Conservation (phyloP, 1,140 invertebrate species). For the Drosophila dunni region DNA sequence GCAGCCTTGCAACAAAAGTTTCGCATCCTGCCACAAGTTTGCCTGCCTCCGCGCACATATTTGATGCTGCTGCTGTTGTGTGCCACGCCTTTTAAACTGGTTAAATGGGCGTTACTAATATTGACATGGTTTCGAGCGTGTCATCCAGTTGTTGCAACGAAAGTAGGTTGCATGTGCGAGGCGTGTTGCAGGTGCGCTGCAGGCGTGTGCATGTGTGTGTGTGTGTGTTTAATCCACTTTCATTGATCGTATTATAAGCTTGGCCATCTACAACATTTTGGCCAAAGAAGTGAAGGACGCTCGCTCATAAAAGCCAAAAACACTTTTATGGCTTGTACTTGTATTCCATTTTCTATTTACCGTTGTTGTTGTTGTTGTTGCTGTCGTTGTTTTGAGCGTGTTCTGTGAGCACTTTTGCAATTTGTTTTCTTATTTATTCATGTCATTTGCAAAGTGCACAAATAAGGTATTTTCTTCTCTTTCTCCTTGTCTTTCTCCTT, state of each 20-base stretch:
- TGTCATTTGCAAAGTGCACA: slow-evolving; percentile 40
- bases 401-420: slow-evolving; percentile 15
- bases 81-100: slow-evolving; percentile 65
- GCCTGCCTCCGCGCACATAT: not conserved
- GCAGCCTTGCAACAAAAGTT: slow-evolving; percentile 34
- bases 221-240: slow-evolving; percentile 69
- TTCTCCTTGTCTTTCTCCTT: not conserved
- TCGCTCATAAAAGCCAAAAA: slow-evolving; percentile 49
- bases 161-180: slow-evolving; percentile 66
- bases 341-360: slow-evolving; percentile 16
- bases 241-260: slow-evolving; percentile 70
- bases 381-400: not conserved
- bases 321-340: slow-evolving; percentile 74
- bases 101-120: slow-evolving; percentile 76
- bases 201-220: slow-evolving; percentile 19
- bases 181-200: slow-evolving; percentile 29
- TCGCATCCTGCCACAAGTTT: slow-evolving; percentile 43
- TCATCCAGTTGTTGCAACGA: slow-evolving; percentile 42
- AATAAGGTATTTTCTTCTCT: slow-evolving; percentile 1
- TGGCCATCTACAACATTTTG: slow-evolving; percentile 40
- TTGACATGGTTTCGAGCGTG: slow-evolving; percentile 67
- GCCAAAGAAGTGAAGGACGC: slow-evolving; percentile 22
- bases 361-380: not conserved
- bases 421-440: slow-evolving; percentile 37
- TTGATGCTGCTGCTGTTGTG: slow-evolving; percentile 10